phyloP scores from a whole-genome alignment of 2,888 invertebrate species.

The Willowsia nigromaculata region DNA sequence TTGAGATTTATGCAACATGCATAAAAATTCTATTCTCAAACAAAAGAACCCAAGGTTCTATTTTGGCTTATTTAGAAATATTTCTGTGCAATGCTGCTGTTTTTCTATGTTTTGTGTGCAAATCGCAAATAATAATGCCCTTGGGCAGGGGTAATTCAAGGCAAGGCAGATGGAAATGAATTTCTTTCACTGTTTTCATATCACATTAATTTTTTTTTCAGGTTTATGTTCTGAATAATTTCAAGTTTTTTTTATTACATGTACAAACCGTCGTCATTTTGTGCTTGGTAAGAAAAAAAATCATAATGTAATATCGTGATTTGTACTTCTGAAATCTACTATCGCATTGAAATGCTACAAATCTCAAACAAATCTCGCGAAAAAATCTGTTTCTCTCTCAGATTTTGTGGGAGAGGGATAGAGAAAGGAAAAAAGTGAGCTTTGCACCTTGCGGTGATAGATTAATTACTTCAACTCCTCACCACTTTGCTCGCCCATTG shows the following conservation, averaged over 20 bases:
- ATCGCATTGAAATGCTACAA: background rate
- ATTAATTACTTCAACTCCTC: constrained; percentile 68
- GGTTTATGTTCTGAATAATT: constrained; percentile 31
- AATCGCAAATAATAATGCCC: constrained; percentile 35
- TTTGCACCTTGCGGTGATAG: constrained; percentile 69
- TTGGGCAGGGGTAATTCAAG: constrained; percentile 41
- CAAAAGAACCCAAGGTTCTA: background rate
- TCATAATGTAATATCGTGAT: constrained; percentile 6
- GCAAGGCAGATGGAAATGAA: constrained; percentile 43
- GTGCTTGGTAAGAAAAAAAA: background rate
- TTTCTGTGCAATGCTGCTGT: background rate
- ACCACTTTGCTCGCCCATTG: constrained; percentile 53
- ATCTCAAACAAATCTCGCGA: constrained; percentile 18
- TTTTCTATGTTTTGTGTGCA: background rate
- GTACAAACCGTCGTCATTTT: background rate
- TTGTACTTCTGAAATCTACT: background rate
- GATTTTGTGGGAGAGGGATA: background rate
- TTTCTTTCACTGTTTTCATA: constrained; percentile 16
- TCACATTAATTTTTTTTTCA: constrained; percentile 35
- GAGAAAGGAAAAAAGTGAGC: background rate
- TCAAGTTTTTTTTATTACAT: constrained; percentile 10
- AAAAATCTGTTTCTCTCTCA: background rate
- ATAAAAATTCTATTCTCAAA: background rate
- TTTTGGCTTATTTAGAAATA: background rate
- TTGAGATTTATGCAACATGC: background rate